phyloP scores from a whole-genome alignment of 2,888 invertebrate species.

The Electrophaes corylata region DNA sequence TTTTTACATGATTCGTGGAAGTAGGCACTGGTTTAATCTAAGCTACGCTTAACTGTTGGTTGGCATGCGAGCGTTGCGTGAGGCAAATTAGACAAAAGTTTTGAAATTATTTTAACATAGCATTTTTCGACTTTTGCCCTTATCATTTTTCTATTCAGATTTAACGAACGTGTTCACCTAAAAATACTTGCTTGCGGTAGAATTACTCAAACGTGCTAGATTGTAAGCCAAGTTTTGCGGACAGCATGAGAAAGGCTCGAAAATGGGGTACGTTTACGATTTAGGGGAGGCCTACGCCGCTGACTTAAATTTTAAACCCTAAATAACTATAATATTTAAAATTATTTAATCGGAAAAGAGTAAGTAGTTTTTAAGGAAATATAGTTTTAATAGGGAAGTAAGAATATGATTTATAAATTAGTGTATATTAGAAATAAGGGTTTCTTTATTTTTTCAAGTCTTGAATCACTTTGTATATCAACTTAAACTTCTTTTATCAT shows the following conservation, averaged over 20 bases:
- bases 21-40: conserved; percentile 79
- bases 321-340: too few species aligned
- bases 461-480: too few species aligned
- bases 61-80: conserved; percentile 68
- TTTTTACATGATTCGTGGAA: conserved; percentile 79
- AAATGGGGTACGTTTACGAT: too few species aligned
- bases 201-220: not conserved
- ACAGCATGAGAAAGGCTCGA: too few species aligned
- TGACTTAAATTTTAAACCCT: too few species aligned
- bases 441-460: too few species aligned
- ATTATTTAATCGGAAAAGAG: too few species aligned
- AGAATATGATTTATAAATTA: too few species aligned
- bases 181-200: conserved; percentile 14
- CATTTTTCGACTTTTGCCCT: conserved; percentile 23
- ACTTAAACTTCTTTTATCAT: not conserved
- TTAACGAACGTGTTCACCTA: conserved; percentile 2
- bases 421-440: too few species aligned
- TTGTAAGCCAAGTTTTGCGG: not conserved
- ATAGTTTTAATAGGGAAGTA: too few species aligned
- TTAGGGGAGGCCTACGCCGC: too few species aligned
- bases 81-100: conserved; percentile 65
- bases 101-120: conserved; percentile 56
- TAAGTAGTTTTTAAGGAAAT: too few species aligned
- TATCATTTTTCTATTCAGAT: conserved; percentile 22
- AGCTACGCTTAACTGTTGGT: conserved; percentile 66